Base-by-base conservation (phyloP, 2,113 vertebrate genomes). In the Regulus satrapa region DNA sequence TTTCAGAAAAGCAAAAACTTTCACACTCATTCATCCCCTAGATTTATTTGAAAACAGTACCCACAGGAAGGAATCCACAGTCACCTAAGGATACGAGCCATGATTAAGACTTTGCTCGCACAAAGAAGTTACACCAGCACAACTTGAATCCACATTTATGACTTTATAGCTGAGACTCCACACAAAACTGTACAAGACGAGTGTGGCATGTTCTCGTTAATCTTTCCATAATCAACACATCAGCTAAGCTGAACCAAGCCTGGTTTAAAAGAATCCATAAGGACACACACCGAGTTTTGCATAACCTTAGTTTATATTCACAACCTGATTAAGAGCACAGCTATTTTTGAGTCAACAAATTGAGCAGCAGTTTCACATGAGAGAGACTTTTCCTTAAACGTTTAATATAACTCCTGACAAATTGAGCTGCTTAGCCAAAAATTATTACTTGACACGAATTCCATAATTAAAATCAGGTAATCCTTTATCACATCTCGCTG, bases 331-430 rank as follows among this genome's bases (percentile, higher is more conserved):
- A 88, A 63, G 23, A 86, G 85, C 64, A 74, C 40, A 59, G 90
- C 94, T 94, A 93, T 95, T 95, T 96, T 81, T 92, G 76, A 88
- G 74, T 38, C 92, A 93, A 94, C 96, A 96, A 85, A 94, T 73
- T 21, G 21, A 90, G 78, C 31, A 66, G 64, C 23, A 80, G 79
- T 74, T 94, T 93, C 93, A 85, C 40, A 69, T 19, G 85, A 92
- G 79, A 78, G 75, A 93, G 93, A 90, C 82, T 66, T 88, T 80
- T 67, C 89, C 82, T 90, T 85, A 90, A 94, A 93, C 2, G 1
- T 83, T 95, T 95, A 85, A 95, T 83, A 52, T 34, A 94, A 77
- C 46, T 59, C 64, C 62, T 16, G 88, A 96, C 85, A 96, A 95
- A 96, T 93, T 90, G 89, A 77, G 83, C 51, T 89, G 43, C 87